Base-by-base conservation (phyloP, 2,113 vertebrate species). In the Nannobrachium achirus region DNA sequence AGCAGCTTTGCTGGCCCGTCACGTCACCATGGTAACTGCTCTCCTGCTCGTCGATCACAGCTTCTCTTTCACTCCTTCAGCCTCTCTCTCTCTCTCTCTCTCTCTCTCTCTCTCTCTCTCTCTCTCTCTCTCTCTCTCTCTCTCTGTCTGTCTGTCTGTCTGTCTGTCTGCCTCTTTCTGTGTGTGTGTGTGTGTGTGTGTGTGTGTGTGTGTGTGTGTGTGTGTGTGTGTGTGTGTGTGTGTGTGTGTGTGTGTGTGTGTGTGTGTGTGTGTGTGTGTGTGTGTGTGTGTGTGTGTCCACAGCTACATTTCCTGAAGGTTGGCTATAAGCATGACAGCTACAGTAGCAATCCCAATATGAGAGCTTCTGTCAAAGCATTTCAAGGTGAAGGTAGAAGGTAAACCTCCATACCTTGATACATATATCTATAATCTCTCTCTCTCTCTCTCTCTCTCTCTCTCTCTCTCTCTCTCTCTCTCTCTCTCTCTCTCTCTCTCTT, bases 11-110 rank as follows among this genome's bases (percentile, higher is more conserved):
- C 61, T 7, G 51, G 68, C 70, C 69, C 15, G 63, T 69, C 74
- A 46, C 56, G 52, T 87, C 58, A 38, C 84, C 78, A 89, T 88
- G 75, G 84, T 63, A 89, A 88, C 84, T 9, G 2, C 15, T 67
- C 56, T 76, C 10, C 77, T 58, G 33, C 75, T 84, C 69, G 66
- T 9, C 71, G 33, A 66, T 71, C 70, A 20, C 14, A 56, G 15
- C 64, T 76, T 20, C 52, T 67, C 16, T 38, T 46, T 55, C 13
- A 33, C 25, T 33, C 25, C 25, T 33, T 33, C 25, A 33, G 25
- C 2, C 33, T 9, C 42, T 51, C 51, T 63, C 10, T 33, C 7
- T 18, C 1, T 11, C n/a, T 13, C 20, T 53, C 50, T 6, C 10
- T 19, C 50, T 18, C 15, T 33, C 25, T 33, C 25, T 33, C 25